These are phyloP conservation scores for Leucophenga varia DNA, from an alignment of 1,140 invertebrate species.

Conservation along the genomic window DNA sequence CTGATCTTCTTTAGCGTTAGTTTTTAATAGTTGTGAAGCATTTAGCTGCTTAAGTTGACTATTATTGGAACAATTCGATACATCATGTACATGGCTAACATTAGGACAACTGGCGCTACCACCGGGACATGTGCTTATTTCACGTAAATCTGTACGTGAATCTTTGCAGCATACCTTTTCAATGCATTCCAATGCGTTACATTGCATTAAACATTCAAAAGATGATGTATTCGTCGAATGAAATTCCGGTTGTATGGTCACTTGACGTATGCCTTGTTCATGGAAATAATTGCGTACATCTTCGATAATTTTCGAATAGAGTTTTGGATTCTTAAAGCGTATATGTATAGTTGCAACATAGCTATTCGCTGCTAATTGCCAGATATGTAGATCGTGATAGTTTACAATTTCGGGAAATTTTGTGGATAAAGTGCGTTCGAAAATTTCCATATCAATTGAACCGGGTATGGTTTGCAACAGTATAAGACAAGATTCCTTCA, in stretches of 20 bases:
- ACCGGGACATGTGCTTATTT: conserved; percentile 31
- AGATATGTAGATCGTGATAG: conserved; percentile 80
- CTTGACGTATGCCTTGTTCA: conserved; percentile 72
- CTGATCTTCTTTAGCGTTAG: no score
- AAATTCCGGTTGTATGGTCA: conserved; percentile 81
- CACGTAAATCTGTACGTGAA: conserved; percentile 40
- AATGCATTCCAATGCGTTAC: conserved; percentile 36
- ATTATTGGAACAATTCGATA: no score
- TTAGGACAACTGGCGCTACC: conserved; percentile 1
- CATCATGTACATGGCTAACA: conserved; percentile 1
- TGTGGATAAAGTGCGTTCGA: conserved; percentile 65
- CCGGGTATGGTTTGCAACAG: conserved; percentile 79
- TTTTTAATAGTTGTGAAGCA: no score
- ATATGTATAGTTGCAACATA: conserved; percentile 75
- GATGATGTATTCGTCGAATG: conserved; percentile 42
- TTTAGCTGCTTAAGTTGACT: no score
- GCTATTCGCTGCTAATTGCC: conserved; percentile 72
- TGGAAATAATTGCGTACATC: conserved; percentile 69
- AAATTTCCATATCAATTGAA: conserved; percentile 70
- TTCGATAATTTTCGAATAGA: conserved; percentile 60
- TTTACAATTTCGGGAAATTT: conserved; percentile 78
- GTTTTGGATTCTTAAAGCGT: conserved; percentile 66
- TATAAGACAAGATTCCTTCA: conserved; percentile 77
- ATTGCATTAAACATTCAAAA: conserved; percentile 46
- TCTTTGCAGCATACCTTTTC: conserved; percentile 51